Evolutionary conservation across 2,113 vertebrate species (phyloP).

Genomic region (Phaethon lepturus): DNA sequence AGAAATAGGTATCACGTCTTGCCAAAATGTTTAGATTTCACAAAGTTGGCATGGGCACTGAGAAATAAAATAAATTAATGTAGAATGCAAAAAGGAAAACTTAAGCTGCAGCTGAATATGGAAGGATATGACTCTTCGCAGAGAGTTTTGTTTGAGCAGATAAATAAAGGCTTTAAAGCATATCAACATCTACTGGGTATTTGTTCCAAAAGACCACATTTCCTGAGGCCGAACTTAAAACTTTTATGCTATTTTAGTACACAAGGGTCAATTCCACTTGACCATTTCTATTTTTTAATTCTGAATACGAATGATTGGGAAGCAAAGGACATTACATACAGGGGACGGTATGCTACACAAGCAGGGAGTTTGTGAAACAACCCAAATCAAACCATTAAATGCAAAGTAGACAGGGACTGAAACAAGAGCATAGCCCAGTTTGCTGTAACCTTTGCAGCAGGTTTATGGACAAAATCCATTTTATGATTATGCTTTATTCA

Average conservation of each 20-base stretch:
- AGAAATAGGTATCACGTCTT: neutral
- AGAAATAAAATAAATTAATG: neutral
- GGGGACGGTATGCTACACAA: slow-evolving; percentile 14
- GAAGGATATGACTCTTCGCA: neutral
- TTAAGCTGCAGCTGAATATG: neutral
- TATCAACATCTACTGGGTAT: neutral
- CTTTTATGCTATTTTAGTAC: slow-evolving; percentile 38
- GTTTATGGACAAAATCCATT: neutral
- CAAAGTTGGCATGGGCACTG: neutral
- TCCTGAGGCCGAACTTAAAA: slow-evolving; percentile 39
- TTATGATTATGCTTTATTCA: neutral
- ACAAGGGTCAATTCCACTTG: slow-evolving; percentile 43
- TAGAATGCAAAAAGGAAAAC: neutral
- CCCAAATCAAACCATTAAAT: neutral
- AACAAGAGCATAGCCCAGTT: neutral
- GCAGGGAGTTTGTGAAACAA: slow-evolving; percentile 17
- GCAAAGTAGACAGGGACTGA: neutral
- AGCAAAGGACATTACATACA: slow-evolving; percentile 31
- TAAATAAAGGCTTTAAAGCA: neutral
- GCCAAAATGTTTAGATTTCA: neutral
- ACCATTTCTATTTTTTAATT: slow-evolving; percentile 42
- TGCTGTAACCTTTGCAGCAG: neutral
- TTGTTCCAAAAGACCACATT: slow-evolving; percentile 39
- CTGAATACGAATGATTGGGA: slow-evolving; percentile 30
- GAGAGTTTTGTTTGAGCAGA: neutral